Evolutionary conservation across 2,888 invertebrate species (phyloP).

Genomic region (Anarsia innoxiella): DNA sequence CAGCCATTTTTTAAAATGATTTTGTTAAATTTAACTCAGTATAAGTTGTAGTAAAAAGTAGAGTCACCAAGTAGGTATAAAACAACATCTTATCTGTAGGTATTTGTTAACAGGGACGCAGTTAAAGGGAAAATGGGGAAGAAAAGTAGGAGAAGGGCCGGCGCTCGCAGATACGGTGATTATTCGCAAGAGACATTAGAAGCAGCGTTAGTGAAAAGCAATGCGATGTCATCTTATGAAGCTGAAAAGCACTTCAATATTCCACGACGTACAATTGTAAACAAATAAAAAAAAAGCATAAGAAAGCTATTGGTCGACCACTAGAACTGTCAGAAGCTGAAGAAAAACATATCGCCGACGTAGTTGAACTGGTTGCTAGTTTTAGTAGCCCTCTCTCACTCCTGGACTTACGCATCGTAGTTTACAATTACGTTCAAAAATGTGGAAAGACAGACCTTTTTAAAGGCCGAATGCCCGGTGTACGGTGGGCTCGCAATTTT

Average conservation of each 20-base stretch:
- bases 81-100: no score
- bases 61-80: no score
- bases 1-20: no score
- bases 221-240: conserved; percentile 14
- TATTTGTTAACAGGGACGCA: no score
- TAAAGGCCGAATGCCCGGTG: conserved; percentile 12
- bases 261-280: conserved; percentile 18
- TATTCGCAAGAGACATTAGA: conserved; percentile 12
- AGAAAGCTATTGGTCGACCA: conserved; percentile 5
- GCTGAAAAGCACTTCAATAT: conserved; percentile 18
- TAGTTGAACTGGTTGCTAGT: background rate
- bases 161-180: conserved; percentile 11
- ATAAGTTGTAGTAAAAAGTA: no score
- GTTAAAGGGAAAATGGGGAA: no score
- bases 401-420: conserved; percentile 8
- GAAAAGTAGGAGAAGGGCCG: background rate
- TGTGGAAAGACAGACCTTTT: conserved; percentile 9
- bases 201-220: conserved; percentile 12
- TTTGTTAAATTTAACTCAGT: no score
- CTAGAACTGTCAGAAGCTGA: background rate
- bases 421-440: conserved; percentile 12
- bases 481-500: conserved; percentile 13
- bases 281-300: conserved; percentile 21
- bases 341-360: background rate
- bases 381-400: background rate